Base-by-base conservation (phyloP, 2,888 invertebrate genomes). In the Oligia strigilis region DNA sequence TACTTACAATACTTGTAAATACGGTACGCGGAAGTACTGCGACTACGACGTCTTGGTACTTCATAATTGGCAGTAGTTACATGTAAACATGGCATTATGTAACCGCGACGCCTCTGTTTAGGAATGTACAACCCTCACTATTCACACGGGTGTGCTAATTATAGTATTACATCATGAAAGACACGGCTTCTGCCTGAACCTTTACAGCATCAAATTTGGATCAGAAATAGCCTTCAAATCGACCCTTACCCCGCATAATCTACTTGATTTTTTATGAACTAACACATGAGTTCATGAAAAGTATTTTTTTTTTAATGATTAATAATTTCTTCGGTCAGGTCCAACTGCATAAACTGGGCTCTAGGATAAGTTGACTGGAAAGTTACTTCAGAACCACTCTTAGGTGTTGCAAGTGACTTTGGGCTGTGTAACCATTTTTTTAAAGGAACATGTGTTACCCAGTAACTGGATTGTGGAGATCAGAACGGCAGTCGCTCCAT, bases 1-100 rank as follows among this genome's bases (percentile, higher is more conserved):
- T 97, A 97, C 97, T 97, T 97, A 97, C 97, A 97, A 97, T 97
- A 97, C 97, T 97, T 97, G 97, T 97, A 97, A 97, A 97, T 97
- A 97, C 97, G 96, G 94, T 93, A 96, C 95, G 96, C 97, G 97
- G 97, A 97, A 97, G 96, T 96, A 94, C 91, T 85, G 72, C 88
- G 93, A 80, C 60, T 60, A 64, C 49, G 14, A 5, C 29, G 82
- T 75, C 84, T 95, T 96, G 96, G 92, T 94, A 93, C 94, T 95
- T 92, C 77, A 58, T 72, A 81, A 69, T 86, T 83, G 82, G 74
- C 43, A 75, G 71, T 81, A 81, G 84, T 88, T 82, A 69, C 65
- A 69, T 46, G 23, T 58, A 43, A 78, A 75, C 19, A 49, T 40
- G 6, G 36, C 23, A 29, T 49, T 78, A 11, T 14, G 14, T 40